Evolutionary conservation across 2,113 vertebrate species (phyloP).

Genomic region (Anarrhichthys ocellatus): DNA sequence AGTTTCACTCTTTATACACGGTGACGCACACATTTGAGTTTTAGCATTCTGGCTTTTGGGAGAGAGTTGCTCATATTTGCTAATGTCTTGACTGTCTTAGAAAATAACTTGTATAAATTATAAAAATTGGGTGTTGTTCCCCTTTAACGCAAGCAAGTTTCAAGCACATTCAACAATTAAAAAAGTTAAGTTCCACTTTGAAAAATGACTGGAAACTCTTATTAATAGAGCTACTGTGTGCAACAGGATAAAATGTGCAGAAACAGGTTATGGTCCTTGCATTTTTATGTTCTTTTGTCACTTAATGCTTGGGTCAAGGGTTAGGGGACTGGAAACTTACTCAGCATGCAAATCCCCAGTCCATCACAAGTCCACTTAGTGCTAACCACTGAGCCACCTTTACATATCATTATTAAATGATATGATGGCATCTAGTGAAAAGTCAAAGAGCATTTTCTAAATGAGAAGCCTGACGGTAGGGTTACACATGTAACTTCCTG

Average conservation of each 20-base stretch:
- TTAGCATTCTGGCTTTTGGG: not conserved
- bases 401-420: not conserved
- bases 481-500: not conserved
- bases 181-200: not conserved
- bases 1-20: not conserved
- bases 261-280: constrained; percentile 16
- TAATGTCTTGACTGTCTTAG: not conserved
- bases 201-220: not conserved
- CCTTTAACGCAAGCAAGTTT: not conserved
- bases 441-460: constrained; percentile 7
- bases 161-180: not conserved
- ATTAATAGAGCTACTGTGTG: not conserved
- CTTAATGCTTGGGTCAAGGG: not conserved
- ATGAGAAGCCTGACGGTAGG: not conserved
- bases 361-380: not conserved
- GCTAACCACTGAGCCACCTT: not conserved
- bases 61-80: not conserved
- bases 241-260: not conserved
- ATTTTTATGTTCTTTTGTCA: not conserved
- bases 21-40: not conserved
- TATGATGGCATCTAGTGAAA: not conserved
- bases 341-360: constrained; percentile 6
- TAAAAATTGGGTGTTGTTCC: not conserved
- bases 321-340: not conserved
- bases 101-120: not conserved